A percentile compares a stretch with the other conserved stretches of the same genome.
Conservation (phyloP, 2,797 vertebrate genomes). For the Leptatherina wallacei region DNA sequence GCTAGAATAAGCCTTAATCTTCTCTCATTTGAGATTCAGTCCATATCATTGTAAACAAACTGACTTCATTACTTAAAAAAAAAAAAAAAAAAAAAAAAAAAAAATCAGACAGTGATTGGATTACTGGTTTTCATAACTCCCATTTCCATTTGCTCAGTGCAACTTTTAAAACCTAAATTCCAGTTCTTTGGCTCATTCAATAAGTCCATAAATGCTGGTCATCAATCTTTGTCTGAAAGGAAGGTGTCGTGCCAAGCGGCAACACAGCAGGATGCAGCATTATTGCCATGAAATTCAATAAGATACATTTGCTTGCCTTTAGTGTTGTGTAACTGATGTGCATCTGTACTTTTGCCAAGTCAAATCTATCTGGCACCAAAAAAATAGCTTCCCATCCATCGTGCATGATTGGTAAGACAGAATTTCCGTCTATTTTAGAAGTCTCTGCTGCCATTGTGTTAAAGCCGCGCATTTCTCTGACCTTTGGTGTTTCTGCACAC, state of each 20-base stretch:
- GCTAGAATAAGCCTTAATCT: slow-evolving; percentile 18
- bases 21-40: background rate
- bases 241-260: slow-evolving; percentile 28
- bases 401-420: slow-evolving; percentile 36
- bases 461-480: slow-evolving; percentile 30
- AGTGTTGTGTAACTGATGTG: slow-evolving; percentile 34
- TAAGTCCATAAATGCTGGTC: slow-evolving; percentile 13
- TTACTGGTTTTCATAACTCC: slow-evolving; percentile 38
- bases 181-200: slow-evolving; percentile 25
- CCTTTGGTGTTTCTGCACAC: slow-evolving; percentile 44
- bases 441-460: slow-evolving; percentile 19
- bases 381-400: slow-evolving; percentile 48
- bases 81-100: no score
- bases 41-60: slow-evolving; percentile 6
- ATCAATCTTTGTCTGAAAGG: slow-evolving; percentile 52
- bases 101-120: slow-evolving; percentile 22
- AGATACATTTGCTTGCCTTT: slow-evolving; percentile 35
- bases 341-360: slow-evolving; percentile 31
- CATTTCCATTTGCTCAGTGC: slow-evolving; percentile 6
- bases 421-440: slow-evolving; percentile 53
- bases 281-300: slow-evolving; percentile 46
- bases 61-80: background rate
- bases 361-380: slow-evolving; percentile 50
- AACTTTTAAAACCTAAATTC: slow-evolving; percentile 18
- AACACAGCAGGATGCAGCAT: slow-evolving; percentile 48